Evolutionary conservation across 2,113 vertebrate genomes (phyloP).

Genomic region (Merops nubicus): DNA sequence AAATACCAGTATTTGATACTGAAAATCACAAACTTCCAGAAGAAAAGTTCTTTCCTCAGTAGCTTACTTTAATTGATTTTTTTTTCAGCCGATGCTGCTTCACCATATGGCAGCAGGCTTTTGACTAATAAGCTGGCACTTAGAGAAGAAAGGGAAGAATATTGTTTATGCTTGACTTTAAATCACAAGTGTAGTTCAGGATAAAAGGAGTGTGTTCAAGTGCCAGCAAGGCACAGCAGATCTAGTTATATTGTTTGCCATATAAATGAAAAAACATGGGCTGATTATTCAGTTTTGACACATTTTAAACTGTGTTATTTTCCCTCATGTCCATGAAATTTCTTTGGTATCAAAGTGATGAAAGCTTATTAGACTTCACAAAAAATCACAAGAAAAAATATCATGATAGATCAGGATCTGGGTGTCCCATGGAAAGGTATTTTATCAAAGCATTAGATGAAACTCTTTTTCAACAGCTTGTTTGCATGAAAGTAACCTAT

Average conservation of each 20-base stretch:
- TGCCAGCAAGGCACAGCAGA: neutral
- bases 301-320: conserved; percentile 24
- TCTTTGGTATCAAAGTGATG: neutral
- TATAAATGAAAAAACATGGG: neutral
- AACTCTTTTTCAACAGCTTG: neutral
- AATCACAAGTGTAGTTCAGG: conserved; percentile 3
- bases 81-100: neutral
- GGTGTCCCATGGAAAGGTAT: neutral
- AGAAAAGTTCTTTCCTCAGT: neutral
- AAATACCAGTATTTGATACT: neutral
- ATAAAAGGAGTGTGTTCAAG: neutral
- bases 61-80: neutral
- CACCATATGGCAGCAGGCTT: conserved; percentile 29
- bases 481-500: neutral
- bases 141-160: conserved; percentile 34
- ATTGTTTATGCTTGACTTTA: conserved; percentile 35
- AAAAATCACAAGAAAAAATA: neutral
- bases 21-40: neutral
- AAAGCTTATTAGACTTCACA: neutral
- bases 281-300: conserved; percentile 36
- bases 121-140: conserved; percentile 53
- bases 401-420: neutral
- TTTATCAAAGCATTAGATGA: conserved; percentile 7
- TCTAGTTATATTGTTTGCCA: conserved; percentile 5
- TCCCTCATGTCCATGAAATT: neutral